Base-by-base conservation (phyloP, 2,797 vertebrate genomes). In the Cottoperca gobio region DNA sequence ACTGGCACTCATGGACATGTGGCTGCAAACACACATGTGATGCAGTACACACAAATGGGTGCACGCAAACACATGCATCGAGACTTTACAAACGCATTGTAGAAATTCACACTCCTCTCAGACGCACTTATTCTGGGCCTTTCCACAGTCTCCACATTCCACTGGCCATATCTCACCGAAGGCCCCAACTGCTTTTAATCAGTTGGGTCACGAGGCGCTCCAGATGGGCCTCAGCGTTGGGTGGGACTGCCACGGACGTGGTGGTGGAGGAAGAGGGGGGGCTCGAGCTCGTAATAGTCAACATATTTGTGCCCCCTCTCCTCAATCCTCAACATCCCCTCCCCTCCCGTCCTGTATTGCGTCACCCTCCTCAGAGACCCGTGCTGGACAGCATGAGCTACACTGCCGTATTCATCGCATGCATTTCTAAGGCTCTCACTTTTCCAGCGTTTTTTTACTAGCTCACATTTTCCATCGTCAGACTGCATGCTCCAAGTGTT, bases 141-240 rank as follows among this genome's bases (percentile, higher is more conserved):
- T 91, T 91, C 88, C 89, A 77, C 86, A 87, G 83, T 91, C 91
- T 60, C 90, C 61, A 80, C 94, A 95, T 95, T 95, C 94, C 93
- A 86, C 90, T 86, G 88, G 79, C 80, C 79, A 61, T 93, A 93
- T 94, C 92, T 94, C 93, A 93, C 91, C 39, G 77, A 89, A 77
- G 83, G 92, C 85, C 86, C 88, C 91, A 90, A 94, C 92, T 93
- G 92, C 91, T 93, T 94, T 93, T 93, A 93, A 95, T 95, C 93
- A 94, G 91, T n/a, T 60, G 87, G 93, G 93, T 95, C 94, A 94
- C 90, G 89, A 89, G 92, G 93, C 90, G 45, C 88, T 91, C 92
- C 94, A 95, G 93, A 94, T 95, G 94, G 91, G 90, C 93, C 92
- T 92, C 89, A 87, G 88, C 35, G 70, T 87, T 92, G 92, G 93